These are phyloP conservation scores for Parauchenoglanis ngamensis DNA, from an alignment of 2,797 vertebrate genomes.

Conservation along the genomic window DNA sequence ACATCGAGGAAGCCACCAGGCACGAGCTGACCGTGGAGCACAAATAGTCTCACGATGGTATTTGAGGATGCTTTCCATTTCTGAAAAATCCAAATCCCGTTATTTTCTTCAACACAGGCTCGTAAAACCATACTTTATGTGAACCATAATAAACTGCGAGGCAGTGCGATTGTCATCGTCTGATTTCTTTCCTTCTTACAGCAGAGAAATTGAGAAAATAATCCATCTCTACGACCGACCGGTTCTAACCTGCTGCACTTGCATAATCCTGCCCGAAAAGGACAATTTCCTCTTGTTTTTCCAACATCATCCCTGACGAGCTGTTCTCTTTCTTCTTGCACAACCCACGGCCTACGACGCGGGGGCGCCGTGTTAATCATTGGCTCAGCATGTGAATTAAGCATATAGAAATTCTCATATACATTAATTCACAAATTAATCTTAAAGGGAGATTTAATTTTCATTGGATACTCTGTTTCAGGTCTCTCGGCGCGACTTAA, in stretches of 20 bases:
- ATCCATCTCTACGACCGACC: not conserved
- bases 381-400: not conserved
- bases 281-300: not conserved
- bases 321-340: constrained; percentile 38
- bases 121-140: not conserved
- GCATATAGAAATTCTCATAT: not conserved
- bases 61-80: not conserved
- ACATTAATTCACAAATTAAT: not conserved
- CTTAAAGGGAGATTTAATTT: not conserved
- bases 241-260: constrained; percentile 1
- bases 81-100: not conserved
- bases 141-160: not conserved
- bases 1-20: constrained; percentile 79
- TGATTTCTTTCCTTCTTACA: not conserved
- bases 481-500: too few species aligned
- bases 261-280: not conserved
- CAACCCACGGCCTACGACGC: constrained; percentile 5
- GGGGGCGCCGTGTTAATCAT: constrained; percentile 35
- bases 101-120: not conserved
- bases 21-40: constrained; percentile 76
- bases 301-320: not conserved
- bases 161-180: not conserved
- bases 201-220: not conserved
- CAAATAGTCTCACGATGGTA: not conserved
- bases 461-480: not conserved